Percentiles rank a stretch among this genome's conserved stretches.
These are phyloP conservation scores for Tetrapedia diversipes DNA, from an alignment of 2,888 invertebrate species.

Conservation along the genomic window DNA sequence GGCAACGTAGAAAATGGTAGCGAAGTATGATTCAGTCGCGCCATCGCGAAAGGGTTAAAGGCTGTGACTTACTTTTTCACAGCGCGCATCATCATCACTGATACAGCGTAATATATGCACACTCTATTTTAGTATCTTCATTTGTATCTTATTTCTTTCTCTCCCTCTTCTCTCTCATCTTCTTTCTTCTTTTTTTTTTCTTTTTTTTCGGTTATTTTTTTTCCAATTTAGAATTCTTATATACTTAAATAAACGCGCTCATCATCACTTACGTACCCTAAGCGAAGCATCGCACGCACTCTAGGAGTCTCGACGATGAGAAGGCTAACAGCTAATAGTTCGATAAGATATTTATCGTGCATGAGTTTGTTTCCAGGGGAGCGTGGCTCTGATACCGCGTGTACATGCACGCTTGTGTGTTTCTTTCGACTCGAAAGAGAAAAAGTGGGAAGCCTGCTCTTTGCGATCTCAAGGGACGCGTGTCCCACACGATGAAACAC, in stretches of 20 bases:
- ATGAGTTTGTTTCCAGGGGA: slow-evolving; percentile 57
- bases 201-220: not conserved
- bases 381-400: slow-evolving; percentile 58
- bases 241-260: slow-evolving; percentile 67
- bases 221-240: slow-evolving; percentile 59
- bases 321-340: slow-evolving; percentile 71
- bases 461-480: not conserved
- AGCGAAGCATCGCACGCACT: slow-evolving; percentile 72
- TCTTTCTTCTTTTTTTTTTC: slow-evolving; percentile 5
- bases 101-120: slow-evolving; percentile 74
- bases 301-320: slow-evolving; percentile 73
- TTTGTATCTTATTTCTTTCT: too few relatives aligned
- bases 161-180: too few relatives aligned
- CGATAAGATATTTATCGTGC: slow-evolving; percentile 67
- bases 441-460: not conserved
- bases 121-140: too few relatives aligned
- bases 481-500: too few relatives aligned
- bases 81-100: slow-evolving; percentile 72
- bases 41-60: too few relatives aligned
- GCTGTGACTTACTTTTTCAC: slow-evolving; percentile 59
- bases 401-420: too few relatives aligned
- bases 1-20: too few relatives aligned
- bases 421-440: too few relatives aligned
- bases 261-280: slow-evolving; percentile 71
- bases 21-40: too few relatives aligned